Base-by-base conservation (phyloP, 2,797 vertebrate genomes). In the Tamandua tetradactyla region DNA sequence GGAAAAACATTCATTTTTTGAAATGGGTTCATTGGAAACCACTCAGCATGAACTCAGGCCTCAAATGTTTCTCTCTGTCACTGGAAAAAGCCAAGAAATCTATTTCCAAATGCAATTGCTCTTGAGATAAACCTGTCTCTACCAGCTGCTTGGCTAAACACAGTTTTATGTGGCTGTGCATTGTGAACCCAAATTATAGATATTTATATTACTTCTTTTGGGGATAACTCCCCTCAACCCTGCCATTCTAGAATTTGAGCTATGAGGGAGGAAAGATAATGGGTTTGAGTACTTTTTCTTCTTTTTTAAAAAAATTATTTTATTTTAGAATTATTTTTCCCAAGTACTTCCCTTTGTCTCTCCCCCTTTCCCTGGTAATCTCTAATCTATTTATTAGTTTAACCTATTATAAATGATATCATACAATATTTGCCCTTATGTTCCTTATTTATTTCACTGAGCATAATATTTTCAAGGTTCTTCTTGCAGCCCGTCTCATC, bases 11-110 rank as follows among this genome's bases (percentile, higher is more conserved):
- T 87, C 62, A 71, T 74, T 93, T 84, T 88, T 72, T 44, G 89
- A 92, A 94, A 83, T 44, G 74, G 18, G 86, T 85, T 95, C 62
- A 92, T 55, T 95, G 82, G 82, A 92, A 96, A 92, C 87, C 86
- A 93, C 78, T 96, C 75, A 89, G 85, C 71, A n/a, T 81, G 88
- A 96, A 86, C 66, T 87, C 44, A 35, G 22, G 40, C 79, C 88
- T 79, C 86, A 83, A 9, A 88, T 74, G 83, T 85, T 32, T 81
- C 30, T 44, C 61, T 86, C 59, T 90, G 85, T 90, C 82, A 87
- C 68, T 40, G 42, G 25, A 62, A 57, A 81, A 18, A 93, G 13
- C n/a, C n/a, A 88, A 59, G 57, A 49, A 90, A 90, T 37, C 68
- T 57, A n/a, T 79, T 94, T 90, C 27, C 69, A 87, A 66, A 62